Percentiles rank a stretch among this genome's conserved stretches.
Conservation (phyloP, 64 coral and sea anemone genomes). For the Anthopleura sola region DNA sequence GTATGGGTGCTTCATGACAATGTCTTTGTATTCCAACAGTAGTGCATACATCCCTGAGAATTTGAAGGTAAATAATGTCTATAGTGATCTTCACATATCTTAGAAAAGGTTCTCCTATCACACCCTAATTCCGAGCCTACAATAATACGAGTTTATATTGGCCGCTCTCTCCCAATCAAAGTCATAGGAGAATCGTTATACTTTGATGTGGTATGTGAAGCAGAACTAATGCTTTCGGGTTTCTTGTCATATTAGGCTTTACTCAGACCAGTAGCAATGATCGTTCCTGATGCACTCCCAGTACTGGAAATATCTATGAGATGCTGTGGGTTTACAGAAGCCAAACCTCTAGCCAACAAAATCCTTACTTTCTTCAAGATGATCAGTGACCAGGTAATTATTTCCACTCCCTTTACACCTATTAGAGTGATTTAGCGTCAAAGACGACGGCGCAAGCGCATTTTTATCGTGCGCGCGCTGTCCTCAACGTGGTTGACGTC, state of each 20-base stretch:
- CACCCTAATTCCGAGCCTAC: too few relatives aligned
- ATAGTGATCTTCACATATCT: neutral
- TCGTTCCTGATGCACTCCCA: conserved; percentile 53
- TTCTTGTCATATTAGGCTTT: neutral
- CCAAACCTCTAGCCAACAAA: conserved; percentile 71
- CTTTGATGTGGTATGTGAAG: too few relatives aligned
- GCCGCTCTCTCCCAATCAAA: too few relatives aligned
- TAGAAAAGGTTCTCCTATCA: neutral
- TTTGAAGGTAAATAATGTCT: conserved; percentile 56
- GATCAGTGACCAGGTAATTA: conserved; percentile 71
- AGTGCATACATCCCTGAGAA: conserved; percentile 63
- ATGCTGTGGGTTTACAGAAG: conserved; percentile 77
- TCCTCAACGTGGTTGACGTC: too few relatives aligned
- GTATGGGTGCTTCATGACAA: conserved; percentile 89
- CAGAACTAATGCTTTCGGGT: too few relatives aligned
- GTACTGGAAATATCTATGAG: conserved; percentile 73
- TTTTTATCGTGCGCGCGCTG: too few relatives aligned
- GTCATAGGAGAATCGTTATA: too few relatives aligned
- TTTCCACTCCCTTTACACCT: neutral
- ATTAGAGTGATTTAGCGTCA: too few relatives aligned
- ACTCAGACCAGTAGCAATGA: conserved; percentile 68
- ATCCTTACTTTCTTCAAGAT: conserved; percentile 78
- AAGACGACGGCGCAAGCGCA: too few relatives aligned
- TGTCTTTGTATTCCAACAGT: conserved; percentile 45
- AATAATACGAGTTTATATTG: too few relatives aligned